phyloP scores from a whole-genome alignment of 2,888 invertebrate genomes.

The Malacosoma neustria region DNA sequence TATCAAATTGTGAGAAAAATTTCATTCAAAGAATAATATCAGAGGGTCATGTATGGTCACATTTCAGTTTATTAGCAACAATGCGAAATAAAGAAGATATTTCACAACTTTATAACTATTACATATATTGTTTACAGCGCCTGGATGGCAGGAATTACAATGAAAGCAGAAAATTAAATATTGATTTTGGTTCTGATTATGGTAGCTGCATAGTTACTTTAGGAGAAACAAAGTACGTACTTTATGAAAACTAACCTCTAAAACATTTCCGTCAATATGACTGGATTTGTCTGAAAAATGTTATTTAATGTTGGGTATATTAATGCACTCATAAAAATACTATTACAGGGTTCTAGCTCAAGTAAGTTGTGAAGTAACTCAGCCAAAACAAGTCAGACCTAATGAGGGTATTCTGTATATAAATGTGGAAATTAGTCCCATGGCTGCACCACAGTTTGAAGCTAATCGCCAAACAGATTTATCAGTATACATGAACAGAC shows the following conservation, averaged over 20 bases:
- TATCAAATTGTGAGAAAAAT: conserved; percentile 82
- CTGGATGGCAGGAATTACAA: conserved; percentile 85
- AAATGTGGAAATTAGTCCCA: conserved; percentile 90
- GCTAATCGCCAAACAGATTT: conserved; percentile 82
- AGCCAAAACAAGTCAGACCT: conserved; percentile 88
- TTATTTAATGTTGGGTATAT: too few relatives aligned
- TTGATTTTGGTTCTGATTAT: conserved; percentile 88
- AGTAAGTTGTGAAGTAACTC: conserved; percentile 90
- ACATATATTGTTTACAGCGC: conserved; percentile 69
- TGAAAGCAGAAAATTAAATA: conserved; percentile 81
- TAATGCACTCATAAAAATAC: too few relatives aligned
- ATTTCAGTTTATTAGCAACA: neutral
- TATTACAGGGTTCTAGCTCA: conserved; percentile 85
- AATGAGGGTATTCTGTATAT: conserved; percentile 91
- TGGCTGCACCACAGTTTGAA: conserved; percentile 92
- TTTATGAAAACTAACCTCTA: too few relatives aligned
- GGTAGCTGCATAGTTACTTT: conserved; percentile 86
- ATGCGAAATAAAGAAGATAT: neutral
- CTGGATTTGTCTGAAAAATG: too few relatives aligned
- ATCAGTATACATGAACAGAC: conserved; percentile 82
- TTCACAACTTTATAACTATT: neutral
- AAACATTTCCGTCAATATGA: too few relatives aligned
- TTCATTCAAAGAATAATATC: conserved; percentile 79
- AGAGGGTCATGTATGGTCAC: conserved; percentile 75
- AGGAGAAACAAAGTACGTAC: conserved; percentile 83